Conservation (phyloP, 2,888 invertebrate genomes). For the Dynastes hyllus region DNA sequence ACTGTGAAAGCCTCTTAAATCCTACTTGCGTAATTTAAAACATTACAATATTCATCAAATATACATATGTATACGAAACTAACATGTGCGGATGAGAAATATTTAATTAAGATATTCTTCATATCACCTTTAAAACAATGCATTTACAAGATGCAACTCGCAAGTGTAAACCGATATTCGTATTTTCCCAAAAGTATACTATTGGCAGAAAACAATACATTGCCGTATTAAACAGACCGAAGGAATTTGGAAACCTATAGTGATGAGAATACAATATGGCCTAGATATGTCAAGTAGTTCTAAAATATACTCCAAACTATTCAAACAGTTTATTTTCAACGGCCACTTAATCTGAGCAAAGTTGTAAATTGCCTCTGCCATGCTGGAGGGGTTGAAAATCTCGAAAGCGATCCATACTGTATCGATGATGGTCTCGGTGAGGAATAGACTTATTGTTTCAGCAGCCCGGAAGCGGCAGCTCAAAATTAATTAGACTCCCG, state of each 20-base stretch:
- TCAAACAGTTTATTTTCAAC: slow-evolving; percentile 11
- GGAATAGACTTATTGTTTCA: slow-evolving; percentile 42
- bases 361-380: slow-evolving; percentile 40
- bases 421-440: slow-evolving; percentile 41
- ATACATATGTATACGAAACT: no score
- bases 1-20: no score
- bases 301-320: slow-evolving; percentile 13
- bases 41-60: no score
- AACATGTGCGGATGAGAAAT: no score
- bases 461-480: slow-evolving; percentile 36
- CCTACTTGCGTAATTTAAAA: no score
- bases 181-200: no score
- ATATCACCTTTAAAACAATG: no score
- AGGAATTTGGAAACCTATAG: not conserved
- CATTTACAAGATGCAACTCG: no score
- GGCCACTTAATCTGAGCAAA: slow-evolving; percentile 1
- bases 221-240: no score
- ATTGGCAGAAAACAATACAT: no score
- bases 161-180: no score
- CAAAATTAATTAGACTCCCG: slow-evolving; percentile 45
- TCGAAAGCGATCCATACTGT: slow-evolving; percentile 10
- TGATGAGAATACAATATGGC: not conserved
- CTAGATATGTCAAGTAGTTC: not conserved
- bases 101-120: no score
- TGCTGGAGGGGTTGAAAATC: slow-evolving; percentile 14